These are phyloP conservation scores for Scaptomyza reducta DNA, from an alignment of 2,888 invertebrate genomes.

Conservation along the genomic window DNA sequence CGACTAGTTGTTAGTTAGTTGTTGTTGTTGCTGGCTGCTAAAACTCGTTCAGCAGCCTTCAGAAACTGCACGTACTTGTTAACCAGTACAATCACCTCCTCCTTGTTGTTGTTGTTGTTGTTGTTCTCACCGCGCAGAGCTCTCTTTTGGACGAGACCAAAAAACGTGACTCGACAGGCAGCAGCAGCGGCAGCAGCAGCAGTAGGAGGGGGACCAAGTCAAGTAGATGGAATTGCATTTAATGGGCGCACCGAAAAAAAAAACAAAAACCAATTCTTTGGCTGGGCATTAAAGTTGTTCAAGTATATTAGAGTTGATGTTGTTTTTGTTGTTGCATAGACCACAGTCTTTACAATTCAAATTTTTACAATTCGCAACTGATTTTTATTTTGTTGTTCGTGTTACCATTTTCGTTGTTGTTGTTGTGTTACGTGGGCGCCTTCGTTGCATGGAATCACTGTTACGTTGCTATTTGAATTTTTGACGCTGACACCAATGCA, in stretches of 20 bases:
- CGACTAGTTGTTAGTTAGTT: conserved; percentile 14
- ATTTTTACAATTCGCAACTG: conserved; percentile 63
- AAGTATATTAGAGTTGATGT: conserved; percentile 26
- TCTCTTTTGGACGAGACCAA: conserved; percentile 41
- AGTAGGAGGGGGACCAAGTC: conserved; percentile 41
- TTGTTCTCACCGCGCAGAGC: not conserved
- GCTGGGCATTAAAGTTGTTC: conserved; percentile 51
- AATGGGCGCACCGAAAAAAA: conserved; percentile 62
- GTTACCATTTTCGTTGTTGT: not conserved
- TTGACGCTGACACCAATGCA: conserved; percentile 66
- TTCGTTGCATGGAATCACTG: conserved; percentile 40
- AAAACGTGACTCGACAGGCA: conserved; percentile 70
- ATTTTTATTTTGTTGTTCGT: conserved; percentile 38
- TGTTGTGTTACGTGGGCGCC: conserved; percentile 42
- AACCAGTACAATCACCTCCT: conserved; percentile 72
- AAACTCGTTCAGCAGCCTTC: conserved; percentile 76
- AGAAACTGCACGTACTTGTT: conserved; percentile 76
- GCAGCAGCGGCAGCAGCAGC: not conserved
- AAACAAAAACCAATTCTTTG: conserved; percentile 52
- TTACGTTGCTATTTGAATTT: conserved; percentile 67
- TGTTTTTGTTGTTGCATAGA: conserved; percentile 20
- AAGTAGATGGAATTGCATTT: conserved; percentile 77
- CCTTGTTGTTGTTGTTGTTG: conserved; percentile 2
- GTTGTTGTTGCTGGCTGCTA: conserved; percentile 20
- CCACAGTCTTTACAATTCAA: conserved; percentile 69